Evolutionary conservation across 2,797 vertebrate species (phyloP), one percentile per base, ranked within the genome.

Genomic region (Scomberomorus guttatus): DNA sequence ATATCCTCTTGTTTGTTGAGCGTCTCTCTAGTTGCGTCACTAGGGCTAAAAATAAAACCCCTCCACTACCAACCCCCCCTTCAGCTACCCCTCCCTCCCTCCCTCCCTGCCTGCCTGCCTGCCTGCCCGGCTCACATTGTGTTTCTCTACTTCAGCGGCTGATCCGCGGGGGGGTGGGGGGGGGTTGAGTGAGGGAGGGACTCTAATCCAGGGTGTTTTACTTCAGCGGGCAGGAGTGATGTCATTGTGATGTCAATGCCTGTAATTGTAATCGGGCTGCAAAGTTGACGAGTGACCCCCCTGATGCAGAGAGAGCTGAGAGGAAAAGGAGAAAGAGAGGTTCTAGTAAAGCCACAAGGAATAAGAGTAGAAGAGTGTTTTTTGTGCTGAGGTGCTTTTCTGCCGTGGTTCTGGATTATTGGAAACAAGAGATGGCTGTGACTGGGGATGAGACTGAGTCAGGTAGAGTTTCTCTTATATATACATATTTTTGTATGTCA

Each of bases 221-320:
- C 94, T 95, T 94, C 89, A 95, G 95, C 94, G 95, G 92, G 78
- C 94, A 90, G 62, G 10, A 94, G 94, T 99, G 98, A 98, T 94
- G 97, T 99, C 98, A 98, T 77, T 92, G 93, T 98, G 97, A 98
- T 96, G 97, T 97, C 97, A 98, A 92, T 96, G 93, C 94, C 95
- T 91, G 93, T 95, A 94, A 96, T 96, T 96, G 95, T 96, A 96
- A 96, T 95, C 95, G 88, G 89, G 94, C 89, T 91, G 95, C 94
- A 92, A 95, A 94, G 94, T 93, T 95, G 91, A 90, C 90, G 93
- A 90, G 93, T 92, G 86, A 90, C 84, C 95, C 94, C 85, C 95
- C 93, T 79, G 87, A 61, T 87, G 86, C 91, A 90, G 91, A 89
- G 88, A 70, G 75, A 74, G 78, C 78, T 10, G 81, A 70, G 80